Conservation (phyloP, 2,888 invertebrate species). For the Caradrina kadenii region DNA sequence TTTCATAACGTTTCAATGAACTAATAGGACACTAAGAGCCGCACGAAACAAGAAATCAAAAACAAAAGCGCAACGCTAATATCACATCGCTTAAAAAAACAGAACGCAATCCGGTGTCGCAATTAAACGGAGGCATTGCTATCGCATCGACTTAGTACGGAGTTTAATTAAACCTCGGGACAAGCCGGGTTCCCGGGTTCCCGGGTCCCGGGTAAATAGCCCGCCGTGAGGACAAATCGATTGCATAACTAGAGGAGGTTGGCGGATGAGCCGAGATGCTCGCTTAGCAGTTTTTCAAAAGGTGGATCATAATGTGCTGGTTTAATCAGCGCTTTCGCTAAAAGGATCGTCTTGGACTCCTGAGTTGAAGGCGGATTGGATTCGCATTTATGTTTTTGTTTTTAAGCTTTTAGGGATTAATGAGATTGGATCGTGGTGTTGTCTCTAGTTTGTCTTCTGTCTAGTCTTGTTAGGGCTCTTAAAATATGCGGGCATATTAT, state of each 20-base stretch:
- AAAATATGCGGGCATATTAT: not conserved
- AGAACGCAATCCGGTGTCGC: conserved; percentile 55
- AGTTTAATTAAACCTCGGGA: conserved; percentile 67
- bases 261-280: conserved; percentile 39
- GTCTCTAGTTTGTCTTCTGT: not conserved
- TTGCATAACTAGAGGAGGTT: conserved; percentile 50
- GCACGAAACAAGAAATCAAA: conserved; percentile 9
- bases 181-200: conserved; percentile 43
- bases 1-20: not conserved
- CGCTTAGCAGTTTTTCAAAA: conserved; percentile 61
- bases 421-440: conserved; percentile 4
- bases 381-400: conserved; percentile 42
- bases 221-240: conserved; percentile 61
- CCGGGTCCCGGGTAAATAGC: conserved; percentile 60
- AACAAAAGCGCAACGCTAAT: conserved; percentile 40
- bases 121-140: conserved; percentile 63
- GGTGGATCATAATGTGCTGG: conserved; percentile 51
- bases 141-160: conserved; percentile 64
- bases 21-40: not conserved
- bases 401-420: conserved; percentile 11
- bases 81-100: conserved; percentile 50
- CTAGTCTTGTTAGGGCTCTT: not conserved
- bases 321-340: conserved; percentile 54
- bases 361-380: conserved; percentile 43
- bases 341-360: conserved; percentile 54